Percentiles rank a stretch among this genome's conserved stretches.
Evolutionary conservation across 2,888 invertebrate species (phyloP).

Genomic region (Meandrusa payeni): DNA sequence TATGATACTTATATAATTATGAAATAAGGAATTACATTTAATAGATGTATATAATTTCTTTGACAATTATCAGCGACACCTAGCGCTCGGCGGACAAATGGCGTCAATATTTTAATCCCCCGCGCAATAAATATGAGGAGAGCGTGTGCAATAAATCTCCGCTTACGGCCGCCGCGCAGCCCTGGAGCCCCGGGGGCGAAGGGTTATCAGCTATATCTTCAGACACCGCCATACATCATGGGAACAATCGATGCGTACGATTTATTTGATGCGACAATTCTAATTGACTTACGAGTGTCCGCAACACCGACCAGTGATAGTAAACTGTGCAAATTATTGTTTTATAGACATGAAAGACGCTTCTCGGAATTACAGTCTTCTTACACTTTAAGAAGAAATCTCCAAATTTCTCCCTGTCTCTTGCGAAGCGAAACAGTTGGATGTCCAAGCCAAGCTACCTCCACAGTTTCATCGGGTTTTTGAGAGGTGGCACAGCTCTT

Average conservation of each 20-base stretch:
- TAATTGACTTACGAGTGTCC: neutral
- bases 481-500: no score
- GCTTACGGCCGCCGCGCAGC: constrained; percentile 11
- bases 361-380: no score
- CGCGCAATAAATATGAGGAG: constrained; percentile 20
- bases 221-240: constrained; percentile 30
- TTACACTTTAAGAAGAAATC: no score
- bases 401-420: no score
- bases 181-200: constrained; percentile 21
- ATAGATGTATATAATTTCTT: constrained; percentile 1
- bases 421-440: no score
- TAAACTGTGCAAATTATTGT: constrained; percentile 5
- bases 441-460: no score
- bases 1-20: no score
- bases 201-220: constrained; percentile 50
- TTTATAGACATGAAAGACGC: no score
- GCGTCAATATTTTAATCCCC: constrained; percentile 30
- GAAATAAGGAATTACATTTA: no score
- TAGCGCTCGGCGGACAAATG: constrained; percentile 31
- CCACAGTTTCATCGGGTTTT: no score
- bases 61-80: constrained; percentile 18
- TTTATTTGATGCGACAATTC: constrained; percentile 4
- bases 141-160: constrained; percentile 21
- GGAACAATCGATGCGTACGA: constrained; percentile 25
- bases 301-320: neutral